Evolutionary conservation across 2,888 invertebrate genomes (phyloP), one percentile per base, ranked within the genome.

Genomic region (Dilophus febrilis): DNA sequence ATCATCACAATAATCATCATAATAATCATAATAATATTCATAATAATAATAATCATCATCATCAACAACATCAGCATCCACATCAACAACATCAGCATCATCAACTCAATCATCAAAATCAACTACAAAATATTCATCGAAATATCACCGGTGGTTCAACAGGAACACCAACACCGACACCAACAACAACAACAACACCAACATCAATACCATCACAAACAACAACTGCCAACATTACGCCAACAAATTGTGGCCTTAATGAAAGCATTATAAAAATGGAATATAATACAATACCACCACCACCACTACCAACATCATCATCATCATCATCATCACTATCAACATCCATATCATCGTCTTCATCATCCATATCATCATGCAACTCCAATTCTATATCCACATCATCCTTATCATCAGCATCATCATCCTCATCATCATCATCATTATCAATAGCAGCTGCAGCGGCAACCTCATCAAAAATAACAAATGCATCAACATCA

Each of bases 261-360:
- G 10, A 19, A 12, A 26, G 32, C 6, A 29, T 38, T 29, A 27
- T 38, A 19, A 32, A 30, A 38, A 31, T 38, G 19, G 38, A 30
- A 4, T 30, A 38, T 32, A 38, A n/a, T 11, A 37, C 28, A 13
- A 29, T 11, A 12, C 11, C n/a, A 29, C 29, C 29, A 29, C 29
- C 4, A 29, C 12, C 14, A 11, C 19, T 19, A 18, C 26, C 38
- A 29, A 13, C 38, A 32, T 4, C 37, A 38, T 12, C 17, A 38
- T 11, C 31, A 32, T 14, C 22, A 29, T 29, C 38, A 38, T n/a
- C 38, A n/a, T n/a, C n/a, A n/a, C n/a, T n/a, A 38, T 19, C 28
- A 32, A 16, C 32, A 37, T 12, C 37, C 17, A 18, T 19, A 29
- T 16, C 29, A 3, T 12, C 37, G 19, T n/a, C 37, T 18, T 29